A percentile compares a stretch with the other conserved stretches of the same genome.
Evolutionary conservation across 2,888 invertebrate genomes (phyloP).

Genomic region (Ptychoptera contaminata): DNA sequence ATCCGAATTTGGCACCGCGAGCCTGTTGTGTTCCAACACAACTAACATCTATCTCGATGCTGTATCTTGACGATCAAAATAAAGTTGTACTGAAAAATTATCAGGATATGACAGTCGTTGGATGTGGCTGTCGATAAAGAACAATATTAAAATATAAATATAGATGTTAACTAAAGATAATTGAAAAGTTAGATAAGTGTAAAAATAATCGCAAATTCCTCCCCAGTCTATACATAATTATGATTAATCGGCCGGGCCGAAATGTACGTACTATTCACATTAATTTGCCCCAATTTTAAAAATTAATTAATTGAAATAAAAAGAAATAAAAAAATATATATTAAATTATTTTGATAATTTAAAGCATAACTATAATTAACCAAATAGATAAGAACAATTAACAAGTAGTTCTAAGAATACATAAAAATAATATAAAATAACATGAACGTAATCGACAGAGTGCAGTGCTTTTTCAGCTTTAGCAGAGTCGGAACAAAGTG

Average conservation of each 20-base stretch:
- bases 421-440: neutral
- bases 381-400: conserved; percentile 1
- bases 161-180: neutral
- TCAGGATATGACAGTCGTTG: conserved; percentile 96
- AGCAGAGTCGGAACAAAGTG: too few species aligned
- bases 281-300: neutral
- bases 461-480: too few species aligned
- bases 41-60: conserved; percentile 85
- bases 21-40: conserved; percentile 96
- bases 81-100: conserved; percentile 97
- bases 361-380: neutral
- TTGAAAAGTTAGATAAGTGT: neutral
- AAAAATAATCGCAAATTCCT: neutral
- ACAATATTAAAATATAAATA: neutral
- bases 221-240: too few species aligned
- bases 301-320: neutral
- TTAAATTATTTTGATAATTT: neutral
- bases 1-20: conserved; percentile 79
- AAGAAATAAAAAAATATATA: neutral
- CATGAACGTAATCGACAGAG: too few species aligned
- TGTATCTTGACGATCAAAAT: conserved; percentile 87
- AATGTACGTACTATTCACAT: conserved; percentile 1
- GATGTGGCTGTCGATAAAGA: conserved; percentile 89
- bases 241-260: conserved; percentile 2
- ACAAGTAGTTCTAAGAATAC: neutral